These are phyloP conservation scores for Tenualosa ilisha DNA, from an alignment of 2,797 vertebrate species.

Conservation along the genomic window DNA sequence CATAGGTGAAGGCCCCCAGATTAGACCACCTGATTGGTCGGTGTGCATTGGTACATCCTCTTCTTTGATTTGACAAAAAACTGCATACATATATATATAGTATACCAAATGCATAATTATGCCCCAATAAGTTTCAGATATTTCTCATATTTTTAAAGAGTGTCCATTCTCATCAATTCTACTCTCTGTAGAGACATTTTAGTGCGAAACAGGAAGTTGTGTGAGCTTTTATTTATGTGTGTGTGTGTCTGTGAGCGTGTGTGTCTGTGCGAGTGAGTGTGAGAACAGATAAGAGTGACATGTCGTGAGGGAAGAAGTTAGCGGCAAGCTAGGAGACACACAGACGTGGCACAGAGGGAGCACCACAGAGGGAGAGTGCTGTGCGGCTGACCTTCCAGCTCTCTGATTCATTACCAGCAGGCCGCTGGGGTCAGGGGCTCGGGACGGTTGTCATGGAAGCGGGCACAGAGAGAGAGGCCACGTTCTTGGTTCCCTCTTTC, in stretches of 20 bases:
- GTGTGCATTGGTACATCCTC: neutral
- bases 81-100: too few species aligned
- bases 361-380: neutral
- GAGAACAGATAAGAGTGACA: neutral
- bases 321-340: neutral
- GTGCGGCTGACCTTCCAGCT: conserved; percentile 26
- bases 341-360: neutral
- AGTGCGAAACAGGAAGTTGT: neutral
- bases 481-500: neutral
- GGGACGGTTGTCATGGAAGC: conserved; percentile 43
- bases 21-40: neutral
- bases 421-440: conserved; percentile 21
- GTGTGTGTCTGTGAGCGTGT: neutral
- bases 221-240: neutral
- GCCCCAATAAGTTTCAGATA: neutral
- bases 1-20: neutral
- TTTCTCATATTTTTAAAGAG: neutral
- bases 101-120: neutral
- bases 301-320: neutral
- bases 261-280: neutral
- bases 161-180: neutral
- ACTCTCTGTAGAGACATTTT: neutral
- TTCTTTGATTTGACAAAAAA: too few species aligned
- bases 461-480: neutral
- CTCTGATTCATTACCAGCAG: conserved; percentile 37